phyloP scores from a whole-genome alignment of 2,888 invertebrate genomes.

The Andrena bucephala region DNA sequence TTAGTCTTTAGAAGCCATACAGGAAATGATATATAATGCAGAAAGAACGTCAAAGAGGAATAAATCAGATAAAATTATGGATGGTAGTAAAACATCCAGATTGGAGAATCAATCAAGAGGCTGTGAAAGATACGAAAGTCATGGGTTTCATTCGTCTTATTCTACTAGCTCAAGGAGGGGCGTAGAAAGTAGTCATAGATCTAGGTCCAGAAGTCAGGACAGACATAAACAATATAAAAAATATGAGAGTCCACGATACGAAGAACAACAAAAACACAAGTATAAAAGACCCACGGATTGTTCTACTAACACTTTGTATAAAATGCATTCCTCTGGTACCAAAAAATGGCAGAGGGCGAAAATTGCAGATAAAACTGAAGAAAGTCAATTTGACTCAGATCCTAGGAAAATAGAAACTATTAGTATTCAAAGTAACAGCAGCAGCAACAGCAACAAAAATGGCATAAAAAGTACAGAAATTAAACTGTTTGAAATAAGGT shows the following conservation, averaged over 20 bases:
- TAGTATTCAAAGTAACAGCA: conserved; percentile 19
- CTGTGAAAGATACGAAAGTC: conserved; percentile 8
- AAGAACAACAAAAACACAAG: conserved; percentile 13
- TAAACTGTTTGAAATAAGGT: too few species aligned
- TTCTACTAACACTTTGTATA: conserved; percentile 18
- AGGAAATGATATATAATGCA: conserved; percentile 86
- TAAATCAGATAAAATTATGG: background rate
- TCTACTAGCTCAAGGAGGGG: background rate
- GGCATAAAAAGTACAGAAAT: conserved; percentile 45
- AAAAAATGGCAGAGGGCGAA: conserved; percentile 76
- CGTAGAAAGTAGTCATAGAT: background rate
- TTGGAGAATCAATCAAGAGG: background rate
- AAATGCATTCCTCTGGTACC: conserved; percentile 42
- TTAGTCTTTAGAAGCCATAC: conserved; percentile 86
- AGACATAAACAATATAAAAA: conserved; percentile 8
- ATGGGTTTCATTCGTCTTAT: background rate
- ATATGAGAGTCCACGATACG: background rate
- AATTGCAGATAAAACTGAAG: conserved; percentile 15
- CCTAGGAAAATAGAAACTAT: conserved; percentile 6
- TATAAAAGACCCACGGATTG: conserved; percentile 76
- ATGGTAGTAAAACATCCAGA: background rate
- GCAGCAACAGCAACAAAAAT: conserved; percentile 24
- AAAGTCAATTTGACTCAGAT: conserved; percentile 19
- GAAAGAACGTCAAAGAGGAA: conserved; percentile 75
- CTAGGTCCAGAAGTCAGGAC: conserved; percentile 40